Conservation (phyloP, 2,888 invertebrate genomes). For the Agrochola lychnidis region DNA sequence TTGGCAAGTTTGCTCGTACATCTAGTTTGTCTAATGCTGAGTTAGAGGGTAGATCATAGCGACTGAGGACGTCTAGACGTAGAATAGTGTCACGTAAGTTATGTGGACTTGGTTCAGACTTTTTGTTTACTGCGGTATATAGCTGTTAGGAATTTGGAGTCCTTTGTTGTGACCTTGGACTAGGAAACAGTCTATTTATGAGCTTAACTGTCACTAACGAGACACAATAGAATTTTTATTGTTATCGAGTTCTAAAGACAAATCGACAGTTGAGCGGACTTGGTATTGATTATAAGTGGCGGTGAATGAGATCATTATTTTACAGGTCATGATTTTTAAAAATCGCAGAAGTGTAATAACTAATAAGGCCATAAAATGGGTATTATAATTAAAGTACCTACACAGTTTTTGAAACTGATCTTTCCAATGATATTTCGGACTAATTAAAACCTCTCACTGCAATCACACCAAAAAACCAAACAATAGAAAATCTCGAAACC, state of each 20-base stretch:
- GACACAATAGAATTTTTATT: too few species aligned
- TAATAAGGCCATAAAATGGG: background rate
- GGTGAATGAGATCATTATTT: background rate
- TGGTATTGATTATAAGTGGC: background rate
- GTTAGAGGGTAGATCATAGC: conserved; percentile 31
- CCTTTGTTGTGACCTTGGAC: background rate
- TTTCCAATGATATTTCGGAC: background rate
- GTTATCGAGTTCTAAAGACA: too few species aligned
- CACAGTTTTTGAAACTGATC: background rate
- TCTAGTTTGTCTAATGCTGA: conserved; percentile 51
- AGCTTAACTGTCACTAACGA: too few species aligned
- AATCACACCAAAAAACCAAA: conserved; percentile 24
- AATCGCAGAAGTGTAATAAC: too few species aligned
- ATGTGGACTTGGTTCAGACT: background rate
- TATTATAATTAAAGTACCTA: background rate
- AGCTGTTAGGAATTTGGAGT: background rate
- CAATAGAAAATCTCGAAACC: conserved; percentile 37
- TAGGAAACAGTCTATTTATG: too few species aligned
- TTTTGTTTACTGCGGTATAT: background rate
- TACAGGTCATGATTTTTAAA: background rate
- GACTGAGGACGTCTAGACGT: conserved; percentile 22
- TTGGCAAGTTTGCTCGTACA: conserved; percentile 50
- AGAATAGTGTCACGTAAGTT: background rate
- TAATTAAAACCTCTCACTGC: conserved; percentile 23
- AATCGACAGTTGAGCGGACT: background rate